Base-by-base conservation (phyloP, 2,797 vertebrate species). In the Danio aesculapii region DNA sequence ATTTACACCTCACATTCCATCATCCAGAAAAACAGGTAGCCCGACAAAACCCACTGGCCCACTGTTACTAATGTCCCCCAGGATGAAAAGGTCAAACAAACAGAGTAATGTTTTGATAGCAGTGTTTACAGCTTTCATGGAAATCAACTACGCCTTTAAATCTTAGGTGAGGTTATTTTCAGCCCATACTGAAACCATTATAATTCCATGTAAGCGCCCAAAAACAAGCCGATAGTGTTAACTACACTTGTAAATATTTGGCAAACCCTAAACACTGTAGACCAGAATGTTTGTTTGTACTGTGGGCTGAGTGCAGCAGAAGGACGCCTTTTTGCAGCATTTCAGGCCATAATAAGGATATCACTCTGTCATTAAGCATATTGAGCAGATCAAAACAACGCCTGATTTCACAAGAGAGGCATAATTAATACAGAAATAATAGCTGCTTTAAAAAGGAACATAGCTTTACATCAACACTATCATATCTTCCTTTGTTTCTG, bases 241-340 rank as follows among this genome's bases (percentile, higher is more conserved):
- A 72, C 68, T 30, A 10, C 50, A 77, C 79, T 73, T 83, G 67
- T 85, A 85, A 87, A 83, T 86, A 83, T 81, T 85, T 85, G 77
- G 61, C 61, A 52, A 75, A 52, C 72, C 16, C 16, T 79, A 79
- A 85, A 81, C 79, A 69, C 74, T 47, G 63, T 63, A 57, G 43
- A 49, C 71, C 75, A 16, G 19, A 75, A 21, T 68, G 79, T 83
- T 78, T 85, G 75, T 85, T 81, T 70, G 75, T 62, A 74, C 49
- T 21, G n/a, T 16, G 50, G 63, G 47, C 69, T 39, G 59, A 77
- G 66, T 79, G n/a, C 30, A 75, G 58, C 73, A 75, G 59, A 75
- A 79, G 55, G 68, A 72, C 0, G 41, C 17, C 9, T 16, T 46
- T 62, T 71, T 64, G 16, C 13, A 10, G 6, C 30, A 16, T 44